These are phyloP conservation scores for Mimachlamys varia DNA, from an alignment of 2,888 invertebrate species.

Conservation along the genomic window DNA sequence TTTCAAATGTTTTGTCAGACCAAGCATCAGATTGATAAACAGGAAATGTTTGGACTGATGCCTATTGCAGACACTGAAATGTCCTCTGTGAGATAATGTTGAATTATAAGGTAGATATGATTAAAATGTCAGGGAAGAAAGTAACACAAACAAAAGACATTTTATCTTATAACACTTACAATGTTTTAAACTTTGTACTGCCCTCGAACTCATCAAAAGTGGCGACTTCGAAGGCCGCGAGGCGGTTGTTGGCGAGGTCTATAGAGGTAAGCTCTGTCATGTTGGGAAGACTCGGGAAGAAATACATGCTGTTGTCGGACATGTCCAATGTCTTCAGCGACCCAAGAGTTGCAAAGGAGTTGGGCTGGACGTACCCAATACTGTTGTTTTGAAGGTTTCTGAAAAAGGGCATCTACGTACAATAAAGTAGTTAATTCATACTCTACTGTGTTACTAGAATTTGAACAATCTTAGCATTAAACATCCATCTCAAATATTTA, in stretches of 20 bases:
- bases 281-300: slow-evolving; percentile 66
- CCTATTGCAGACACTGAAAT: too few relatives aligned
- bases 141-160: too few relatives aligned
- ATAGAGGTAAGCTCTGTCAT: slow-evolving; percentile 59
- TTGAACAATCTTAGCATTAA: too few relatives aligned
- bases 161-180: slow-evolving; percentile 61
- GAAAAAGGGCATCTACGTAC: slow-evolving; percentile 40
- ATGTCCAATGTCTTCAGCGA: slow-evolving; percentile 48
- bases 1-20: too few relatives aligned
- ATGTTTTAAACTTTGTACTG: slow-evolving; percentile 56
- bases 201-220: slow-evolving; percentile 65
- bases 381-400: slow-evolving; percentile 62
- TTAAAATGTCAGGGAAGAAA: too few relatives aligned
- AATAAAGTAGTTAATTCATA: too few relatives aligned
- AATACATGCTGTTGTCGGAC: slow-evolving; percentile 48
- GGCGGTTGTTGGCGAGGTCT: slow-evolving; percentile 60
- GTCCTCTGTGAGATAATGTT: too few relatives aligned
- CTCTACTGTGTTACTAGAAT: too few relatives aligned
- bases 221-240: slow-evolving; percentile 64
- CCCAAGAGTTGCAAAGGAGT: slow-evolving; percentile 42
- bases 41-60: too few relatives aligned
- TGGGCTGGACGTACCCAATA: slow-evolving; percentile 53
- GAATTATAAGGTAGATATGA: too few relatives aligned
- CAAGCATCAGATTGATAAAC: too few relatives aligned
- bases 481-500: too few relatives aligned